These are phyloP conservation scores for Torymus texanus DNA, from an alignment of 2,888 invertebrate species.

Conservation along the genomic window DNA sequence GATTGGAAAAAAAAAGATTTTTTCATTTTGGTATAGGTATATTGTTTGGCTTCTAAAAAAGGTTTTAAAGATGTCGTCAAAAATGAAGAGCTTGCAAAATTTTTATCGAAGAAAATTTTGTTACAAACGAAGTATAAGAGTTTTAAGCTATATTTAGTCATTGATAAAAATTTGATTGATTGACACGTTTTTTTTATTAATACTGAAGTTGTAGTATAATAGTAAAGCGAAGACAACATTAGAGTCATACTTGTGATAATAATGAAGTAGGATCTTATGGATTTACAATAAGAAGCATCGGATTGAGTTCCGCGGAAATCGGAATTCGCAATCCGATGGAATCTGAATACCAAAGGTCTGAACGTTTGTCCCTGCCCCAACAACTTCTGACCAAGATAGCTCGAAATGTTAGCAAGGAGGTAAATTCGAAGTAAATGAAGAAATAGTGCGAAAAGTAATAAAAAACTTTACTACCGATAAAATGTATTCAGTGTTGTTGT, in stretches of 20 bases:
- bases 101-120: too few relatives aligned
- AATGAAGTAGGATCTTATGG: constrained; percentile 56
- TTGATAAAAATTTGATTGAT: too few relatives aligned
- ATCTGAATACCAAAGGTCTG: constrained; percentile 68
- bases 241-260: constrained; percentile 47
- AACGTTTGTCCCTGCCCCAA: constrained; percentile 50
- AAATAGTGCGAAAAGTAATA: constrained; percentile 34
- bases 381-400: constrained; percentile 53
- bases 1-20: too few relatives aligned
- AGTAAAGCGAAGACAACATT: constrained; percentile 1
- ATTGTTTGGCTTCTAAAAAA: too few relatives aligned
- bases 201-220: too few relatives aligned
- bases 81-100: too few relatives aligned
- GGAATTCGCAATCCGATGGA: constrained; percentile 71
- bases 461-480: constrained; percentile 31
- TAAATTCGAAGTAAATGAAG: constrained; percentile 41
- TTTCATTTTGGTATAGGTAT: too few relatives aligned
- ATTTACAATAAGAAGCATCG: constrained; percentile 66
- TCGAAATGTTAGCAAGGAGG: constrained; percentile 29
- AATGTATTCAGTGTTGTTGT: constrained; percentile 11
- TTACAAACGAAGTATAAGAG: too few relatives aligned
- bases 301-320: constrained; percentile 68
- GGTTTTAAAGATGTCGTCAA: too few relatives aligned
- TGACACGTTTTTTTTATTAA: too few relatives aligned
- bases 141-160: too few relatives aligned